These are phyloP conservation scores for Erebia ligea DNA, from an alignment of 2,888 invertebrate species.

Conservation along the genomic window DNA sequence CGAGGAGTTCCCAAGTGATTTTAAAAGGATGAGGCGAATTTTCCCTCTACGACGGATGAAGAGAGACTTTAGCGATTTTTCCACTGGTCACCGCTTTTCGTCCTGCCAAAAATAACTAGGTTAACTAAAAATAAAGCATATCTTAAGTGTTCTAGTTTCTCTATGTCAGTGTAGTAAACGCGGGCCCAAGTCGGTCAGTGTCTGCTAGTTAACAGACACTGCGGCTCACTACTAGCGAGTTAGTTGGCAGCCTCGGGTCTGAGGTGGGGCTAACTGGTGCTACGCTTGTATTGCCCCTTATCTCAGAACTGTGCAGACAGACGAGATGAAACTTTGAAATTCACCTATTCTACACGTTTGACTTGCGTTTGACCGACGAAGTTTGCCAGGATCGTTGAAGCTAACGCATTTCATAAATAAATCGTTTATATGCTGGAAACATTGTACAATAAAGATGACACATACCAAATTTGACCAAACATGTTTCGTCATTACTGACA, in stretches of 20 bases:
- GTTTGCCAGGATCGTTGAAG: not conserved
- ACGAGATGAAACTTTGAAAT: not conserved
- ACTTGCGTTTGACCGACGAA: too few relatives aligned
- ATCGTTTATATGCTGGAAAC: too few relatives aligned
- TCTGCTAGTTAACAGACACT: not conserved
- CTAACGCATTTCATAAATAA: not conserved
- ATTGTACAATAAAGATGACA: too few relatives aligned
- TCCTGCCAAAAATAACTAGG: too few relatives aligned
- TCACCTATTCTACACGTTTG: too few relatives aligned
- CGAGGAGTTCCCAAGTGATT: too few relatives aligned
- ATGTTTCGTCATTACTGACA: too few relatives aligned
- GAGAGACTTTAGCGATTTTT: too few relatives aligned
- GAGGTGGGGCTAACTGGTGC: constrained; percentile 4
- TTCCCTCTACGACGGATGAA: too few relatives aligned
- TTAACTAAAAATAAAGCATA: not conserved
- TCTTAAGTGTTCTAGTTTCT: not conserved
- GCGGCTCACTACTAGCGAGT: not conserved
- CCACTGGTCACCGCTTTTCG: too few relatives aligned
- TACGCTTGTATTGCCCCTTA: not conserved
- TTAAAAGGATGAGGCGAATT: too few relatives aligned
- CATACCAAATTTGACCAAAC: too few relatives aligned
- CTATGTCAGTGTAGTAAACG: not conserved
- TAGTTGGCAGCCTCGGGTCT: constrained; percentile 2
- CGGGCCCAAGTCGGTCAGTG: not conserved
- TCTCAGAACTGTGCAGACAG: not conserved